Conservation (phyloP, 2,888 invertebrate species). For the Hemicrepidius hirtus region DNA sequence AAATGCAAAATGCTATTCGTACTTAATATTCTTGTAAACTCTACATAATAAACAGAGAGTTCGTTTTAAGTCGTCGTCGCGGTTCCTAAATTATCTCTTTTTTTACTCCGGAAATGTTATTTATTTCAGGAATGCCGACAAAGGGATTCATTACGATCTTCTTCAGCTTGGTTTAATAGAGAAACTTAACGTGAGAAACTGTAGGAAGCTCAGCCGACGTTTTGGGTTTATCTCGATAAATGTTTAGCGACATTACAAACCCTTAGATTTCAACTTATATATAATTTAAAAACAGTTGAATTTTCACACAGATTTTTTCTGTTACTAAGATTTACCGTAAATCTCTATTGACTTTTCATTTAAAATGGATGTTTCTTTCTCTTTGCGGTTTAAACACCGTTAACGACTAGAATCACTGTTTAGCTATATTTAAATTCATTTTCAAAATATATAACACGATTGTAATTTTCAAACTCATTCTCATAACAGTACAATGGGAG, state of each 20-base stretch:
- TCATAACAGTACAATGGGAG: neutral
- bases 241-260: neutral
- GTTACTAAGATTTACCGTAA: neutral
- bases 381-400: no score
- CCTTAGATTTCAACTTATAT: neutral
- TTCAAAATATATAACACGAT: no score
- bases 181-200: constrained; percentile 7
- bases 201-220: neutral
- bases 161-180: constrained; percentile 15
- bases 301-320: neutral
- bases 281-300: neutral
- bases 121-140: constrained; percentile 22
- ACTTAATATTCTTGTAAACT: neutral
- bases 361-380: neutral
- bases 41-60: constrained; percentile 1
- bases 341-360: neutral
- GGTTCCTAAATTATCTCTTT: constrained; percentile 3
- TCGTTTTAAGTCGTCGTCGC: neutral
- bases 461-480: no score
- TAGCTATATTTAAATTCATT: no score
- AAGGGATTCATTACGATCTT: constrained; percentile 19
- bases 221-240: neutral
- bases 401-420: no score
- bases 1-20: neutral
- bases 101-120: constrained; percentile 21